A percentile compares a stretch with the other conserved stretches of the same genome.
Evolutionary conservation across 2,888 invertebrate species (phyloP).

Genomic region (Acanthopleura granulata): DNA sequence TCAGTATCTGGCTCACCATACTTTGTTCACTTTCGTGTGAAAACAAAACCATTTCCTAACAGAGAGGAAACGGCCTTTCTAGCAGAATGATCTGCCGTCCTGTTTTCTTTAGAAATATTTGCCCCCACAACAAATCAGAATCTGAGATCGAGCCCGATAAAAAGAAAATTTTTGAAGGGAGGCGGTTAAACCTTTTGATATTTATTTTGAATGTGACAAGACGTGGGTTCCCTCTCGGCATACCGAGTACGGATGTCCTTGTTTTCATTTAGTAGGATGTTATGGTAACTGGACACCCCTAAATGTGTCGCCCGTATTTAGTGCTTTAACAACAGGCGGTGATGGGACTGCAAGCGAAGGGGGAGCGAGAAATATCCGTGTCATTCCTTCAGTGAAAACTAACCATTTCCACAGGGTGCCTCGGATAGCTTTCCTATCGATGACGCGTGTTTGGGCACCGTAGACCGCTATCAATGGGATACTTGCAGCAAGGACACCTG

Average conservation of each 20-base stretch:
- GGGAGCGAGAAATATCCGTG: background rate
- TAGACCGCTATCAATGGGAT: background rate
- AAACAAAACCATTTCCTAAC: too few species aligned
- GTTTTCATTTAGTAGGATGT: background rate
- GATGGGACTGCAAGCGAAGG: too few species aligned
- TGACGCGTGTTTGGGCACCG: background rate
- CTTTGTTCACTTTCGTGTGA: too few species aligned
- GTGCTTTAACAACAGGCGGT: background rate
- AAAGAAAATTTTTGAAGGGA: too few species aligned
- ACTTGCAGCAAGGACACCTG: background rate
- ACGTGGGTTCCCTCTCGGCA: background rate
- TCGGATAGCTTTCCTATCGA: conserved; percentile 13
- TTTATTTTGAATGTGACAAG: background rate
- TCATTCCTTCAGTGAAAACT: conserved; percentile 15
- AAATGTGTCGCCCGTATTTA: conserved; percentile 7
- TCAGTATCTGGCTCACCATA: too few species aligned
- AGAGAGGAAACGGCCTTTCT: too few species aligned
- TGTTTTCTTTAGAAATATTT: too few species aligned
- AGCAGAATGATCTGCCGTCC: too few species aligned
- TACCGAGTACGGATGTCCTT: background rate
- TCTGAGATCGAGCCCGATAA: too few species aligned
- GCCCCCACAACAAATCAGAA: too few species aligned
- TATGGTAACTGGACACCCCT: background rate
- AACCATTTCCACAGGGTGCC: conserved; percentile 16
- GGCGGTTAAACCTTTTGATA: too few species aligned